Evolutionary conservation across 1,140 invertebrate species (phyloP).

Genomic region (Atopsyche davidsoni): DNA sequence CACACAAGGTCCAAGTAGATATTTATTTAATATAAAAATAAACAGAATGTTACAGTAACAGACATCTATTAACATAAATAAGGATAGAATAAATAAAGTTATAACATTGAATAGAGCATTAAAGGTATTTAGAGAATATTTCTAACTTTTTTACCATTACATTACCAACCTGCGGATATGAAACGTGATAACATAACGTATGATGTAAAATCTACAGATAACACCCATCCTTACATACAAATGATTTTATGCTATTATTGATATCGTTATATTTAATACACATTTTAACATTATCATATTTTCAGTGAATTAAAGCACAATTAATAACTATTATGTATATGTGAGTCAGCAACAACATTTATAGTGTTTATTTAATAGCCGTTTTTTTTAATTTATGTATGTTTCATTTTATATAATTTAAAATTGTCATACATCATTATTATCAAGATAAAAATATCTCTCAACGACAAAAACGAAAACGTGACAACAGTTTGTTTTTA

Average conservation of each 20-base stretch:
- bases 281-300: slow-evolving; percentile 24
- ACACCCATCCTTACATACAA: slow-evolving; percentile 19
- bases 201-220: slow-evolving; percentile 26
- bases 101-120: too few species aligned
- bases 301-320: slow-evolving; percentile 26
- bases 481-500: slow-evolving; percentile 23
- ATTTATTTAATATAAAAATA: too few species aligned
- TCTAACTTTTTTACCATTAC: too few species aligned
- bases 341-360: slow-evolving; percentile 29
- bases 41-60: too few species aligned
- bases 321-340: slow-evolving; percentile 19
- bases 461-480: slow-evolving; percentile 19
- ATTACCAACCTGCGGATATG: too few species aligned
- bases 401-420: slow-evolving; percentile 9
- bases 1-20: too few species aligned
- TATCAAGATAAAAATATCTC: slow-evolving; percentile 20
- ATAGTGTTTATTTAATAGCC: slow-evolving; percentile 19
- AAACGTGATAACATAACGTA: too few species aligned
- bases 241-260: slow-evolving; percentile 27
- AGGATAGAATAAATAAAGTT: too few species aligned
- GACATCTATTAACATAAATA: too few species aligned
- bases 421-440: too few species aligned
- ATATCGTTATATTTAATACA: slow-evolving; percentile 24
- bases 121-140: too few species aligned
- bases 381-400: slow-evolving; percentile 8